Conservation (phyloP, 2,797 vertebrate genomes). For the Eutrigla gurnardus region DNA sequence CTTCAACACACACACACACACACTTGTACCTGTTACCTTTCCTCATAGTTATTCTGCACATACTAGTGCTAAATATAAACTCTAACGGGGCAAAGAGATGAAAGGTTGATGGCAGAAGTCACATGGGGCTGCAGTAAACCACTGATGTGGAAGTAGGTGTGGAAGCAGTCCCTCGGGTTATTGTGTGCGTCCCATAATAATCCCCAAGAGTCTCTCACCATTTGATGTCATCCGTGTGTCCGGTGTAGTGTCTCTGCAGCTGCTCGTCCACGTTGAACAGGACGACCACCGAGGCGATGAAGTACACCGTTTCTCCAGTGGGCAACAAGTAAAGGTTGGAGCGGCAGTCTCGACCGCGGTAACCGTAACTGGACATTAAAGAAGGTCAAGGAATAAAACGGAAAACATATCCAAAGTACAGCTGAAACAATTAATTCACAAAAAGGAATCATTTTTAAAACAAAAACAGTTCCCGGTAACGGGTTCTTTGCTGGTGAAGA, state of each 20-base stretch:
- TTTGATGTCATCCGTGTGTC: conserved; percentile 98
- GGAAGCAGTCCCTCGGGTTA: not conserved
- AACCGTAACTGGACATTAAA: conserved; percentile 89
- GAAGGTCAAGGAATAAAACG: conserved; percentile 74
- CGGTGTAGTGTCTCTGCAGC: conserved; percentile 95
- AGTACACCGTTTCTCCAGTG: conserved; percentile 97
- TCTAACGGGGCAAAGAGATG: not conserved
- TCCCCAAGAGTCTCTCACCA: conserved; percentile 85
- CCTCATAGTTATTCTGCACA: not conserved
- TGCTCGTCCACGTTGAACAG: conserved; percentile 97
- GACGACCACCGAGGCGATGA: conserved; percentile 97
- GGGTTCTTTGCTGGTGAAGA: not conserved
- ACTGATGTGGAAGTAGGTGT: not conserved
- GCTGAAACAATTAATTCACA: not conserved
- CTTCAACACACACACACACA: not conserved
- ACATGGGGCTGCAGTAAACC: not conserved
- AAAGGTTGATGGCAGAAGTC: conserved; percentile 2
- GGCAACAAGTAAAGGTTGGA: conserved; percentile 97
- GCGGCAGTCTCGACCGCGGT: conserved; percentile 96
- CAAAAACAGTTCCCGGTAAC: not conserved
- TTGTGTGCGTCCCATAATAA: not conserved
- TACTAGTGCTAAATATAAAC: not conserved
- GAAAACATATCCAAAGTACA: not conserved
- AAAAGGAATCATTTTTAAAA: fast-evolving
- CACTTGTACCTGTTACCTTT: not conserved